Evolutionary conservation across 2,888 invertebrate genomes (phyloP).

Genomic region (Cremastobaeus sp.): DNA sequence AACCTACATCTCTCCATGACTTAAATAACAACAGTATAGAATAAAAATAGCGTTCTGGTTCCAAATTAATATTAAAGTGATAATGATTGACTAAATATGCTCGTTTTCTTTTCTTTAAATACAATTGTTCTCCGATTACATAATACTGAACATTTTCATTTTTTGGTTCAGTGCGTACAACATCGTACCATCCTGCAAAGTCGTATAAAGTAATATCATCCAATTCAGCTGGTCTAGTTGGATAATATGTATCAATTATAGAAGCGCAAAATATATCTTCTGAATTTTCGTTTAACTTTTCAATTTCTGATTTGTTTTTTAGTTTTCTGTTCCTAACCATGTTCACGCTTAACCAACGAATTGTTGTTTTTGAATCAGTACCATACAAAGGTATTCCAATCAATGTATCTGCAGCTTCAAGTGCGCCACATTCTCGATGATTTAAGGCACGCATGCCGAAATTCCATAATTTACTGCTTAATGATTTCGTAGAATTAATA

Average conservation of each 20-base stretch:
- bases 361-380: constrained; percentile 47
- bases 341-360: constrained; percentile 67
- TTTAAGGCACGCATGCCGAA: constrained; percentile 22
- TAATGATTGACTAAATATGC: constrained; percentile 68
- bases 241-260: constrained; percentile 64
- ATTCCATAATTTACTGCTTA: constrained; percentile 65
- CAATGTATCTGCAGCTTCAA: constrained; percentile 48
- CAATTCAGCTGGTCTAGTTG: constrained; percentile 62
- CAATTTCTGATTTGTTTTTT: neutral
- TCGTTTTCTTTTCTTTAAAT: neutral
- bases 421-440: constrained; percentile 52
- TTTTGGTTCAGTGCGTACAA: neutral
- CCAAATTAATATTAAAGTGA: constrained; percentile 28
- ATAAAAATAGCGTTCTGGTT: constrained; percentile 52
- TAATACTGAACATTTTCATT: neutral
- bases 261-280: constrained; percentile 53
- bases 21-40: constrained; percentile 55
- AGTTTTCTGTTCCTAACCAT: neutral
- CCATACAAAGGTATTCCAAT: constrained; percentile 39
- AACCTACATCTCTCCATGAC: constrained; percentile 46
- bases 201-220: constrained; percentile 54
- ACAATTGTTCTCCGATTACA: neutral
- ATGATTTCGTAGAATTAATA: no score
- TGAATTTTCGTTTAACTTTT: neutral
- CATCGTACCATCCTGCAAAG: constrained; percentile 52